A percentile compares a stretch with the other conserved stretches of the same genome.
Conservation (phyloP, 2,113 vertebrate species). For the human (Homo sapiens) region GRCh38 chr7:91006501-91007000, state of each 20-base stretch:
- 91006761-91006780: neutral
- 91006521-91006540: neutral
- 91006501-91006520: neutral
- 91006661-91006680: neutral
- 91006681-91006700: neutral
- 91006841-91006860: neutral
- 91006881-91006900: neutral
- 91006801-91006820: neutral
- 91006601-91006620: neutral
- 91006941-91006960: neutral
- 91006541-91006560: neutral
- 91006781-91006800: neutral
- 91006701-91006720: neutral
- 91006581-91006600: conserved; percentile 18
- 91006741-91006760: neutral
- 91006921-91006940: neutral
- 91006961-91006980: neutral
- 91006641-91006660: neutral
- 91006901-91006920: neutral
- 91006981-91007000: neutral
- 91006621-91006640: neutral
- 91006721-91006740: neutral
- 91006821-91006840: neutral
- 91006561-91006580: neutral
- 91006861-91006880: neutral